Evolutionary conservation across 2,888 invertebrate species (phyloP).

Genomic region (Melipona beecheii): DNA sequence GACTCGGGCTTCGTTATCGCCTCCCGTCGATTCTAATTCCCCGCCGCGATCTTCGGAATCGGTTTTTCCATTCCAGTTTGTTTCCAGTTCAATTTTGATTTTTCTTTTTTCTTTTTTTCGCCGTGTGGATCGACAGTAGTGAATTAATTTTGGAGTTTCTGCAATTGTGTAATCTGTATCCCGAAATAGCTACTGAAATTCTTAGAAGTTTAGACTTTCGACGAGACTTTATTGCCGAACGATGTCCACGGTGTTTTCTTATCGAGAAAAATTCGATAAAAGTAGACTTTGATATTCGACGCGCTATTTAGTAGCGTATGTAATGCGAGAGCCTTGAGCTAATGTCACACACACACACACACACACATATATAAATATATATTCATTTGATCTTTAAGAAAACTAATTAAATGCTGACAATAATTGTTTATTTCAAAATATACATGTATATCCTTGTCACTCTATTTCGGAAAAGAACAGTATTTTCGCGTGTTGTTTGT

Average conservation of each 20-base stretch:
- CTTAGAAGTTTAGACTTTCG: not conserved
- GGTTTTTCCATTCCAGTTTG: not conserved
- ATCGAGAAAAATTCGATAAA: not conserved
- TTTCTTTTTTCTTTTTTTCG: not conserved
- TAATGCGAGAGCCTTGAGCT: not conserved
- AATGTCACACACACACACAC: too few species aligned
- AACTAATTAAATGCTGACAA: too few species aligned
- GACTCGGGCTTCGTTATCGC: constrained; percentile 43
- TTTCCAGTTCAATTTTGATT: not conserved
- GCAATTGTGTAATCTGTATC: not conserved
- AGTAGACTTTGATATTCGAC: not conserved
- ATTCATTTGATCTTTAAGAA: not conserved
- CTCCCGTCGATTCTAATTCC: constrained; percentile 23
- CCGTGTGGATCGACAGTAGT: not conserved
- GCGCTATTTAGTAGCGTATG: not conserved
- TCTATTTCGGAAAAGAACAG: too few species aligned
- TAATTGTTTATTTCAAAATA: too few species aligned
- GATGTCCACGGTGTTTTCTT: not conserved
- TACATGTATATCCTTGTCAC: too few species aligned
- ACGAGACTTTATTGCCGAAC: not conserved
- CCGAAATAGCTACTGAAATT: not conserved
- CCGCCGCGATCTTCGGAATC: constrained; percentile 22
- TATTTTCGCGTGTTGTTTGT: too few species aligned
- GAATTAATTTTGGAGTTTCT: not conserved
- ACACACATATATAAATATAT: too few species aligned